phyloP scores from a whole-genome alignment of 2,113 vertebrate genomes.

The Haliaeetus leucogaster region DNA sequence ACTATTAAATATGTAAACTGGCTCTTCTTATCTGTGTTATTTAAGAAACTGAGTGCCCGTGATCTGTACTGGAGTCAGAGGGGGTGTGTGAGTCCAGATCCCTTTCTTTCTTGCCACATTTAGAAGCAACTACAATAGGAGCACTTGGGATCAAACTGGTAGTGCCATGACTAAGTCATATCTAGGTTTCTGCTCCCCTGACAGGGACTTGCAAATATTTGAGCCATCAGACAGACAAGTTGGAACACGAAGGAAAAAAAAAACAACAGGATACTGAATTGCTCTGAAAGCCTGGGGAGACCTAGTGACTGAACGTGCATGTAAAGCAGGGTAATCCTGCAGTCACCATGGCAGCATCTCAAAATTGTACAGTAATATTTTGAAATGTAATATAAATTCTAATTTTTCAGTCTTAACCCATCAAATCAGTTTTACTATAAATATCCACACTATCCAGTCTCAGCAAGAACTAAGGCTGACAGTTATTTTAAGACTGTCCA shows the following conservation, averaged over 20 bases:
- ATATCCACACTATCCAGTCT: conserved; percentile 20
- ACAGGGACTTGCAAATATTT: neutral
- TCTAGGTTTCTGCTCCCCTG: neutral
- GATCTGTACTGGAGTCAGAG: neutral
- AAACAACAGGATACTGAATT: neutral
- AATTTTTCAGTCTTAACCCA: conserved; percentile 49
- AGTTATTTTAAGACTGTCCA: conserved; percentile 42
- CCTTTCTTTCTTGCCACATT: neutral
- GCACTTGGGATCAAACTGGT: neutral
- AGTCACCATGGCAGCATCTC: conserved; percentile 49
- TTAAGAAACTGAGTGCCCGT: neutral
- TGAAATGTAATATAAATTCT: conserved; percentile 52
- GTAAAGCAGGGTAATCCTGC: conserved; percentile 15
- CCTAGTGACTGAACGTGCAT: neutral
- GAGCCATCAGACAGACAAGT: neutral
- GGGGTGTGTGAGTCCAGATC: neutral
- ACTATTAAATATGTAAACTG: neutral
- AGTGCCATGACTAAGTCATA: neutral
- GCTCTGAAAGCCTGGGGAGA: neutral
- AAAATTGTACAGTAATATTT: conserved; percentile 41
- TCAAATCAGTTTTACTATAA: conserved; percentile 45
- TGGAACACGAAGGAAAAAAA: neutral
- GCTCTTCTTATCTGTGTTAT: neutral
- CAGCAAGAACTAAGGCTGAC: neutral
- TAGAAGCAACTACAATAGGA: neutral